Base-by-base conservation (phyloP, 2,113 vertebrate species). In the Silurus meridionalis region DNA sequence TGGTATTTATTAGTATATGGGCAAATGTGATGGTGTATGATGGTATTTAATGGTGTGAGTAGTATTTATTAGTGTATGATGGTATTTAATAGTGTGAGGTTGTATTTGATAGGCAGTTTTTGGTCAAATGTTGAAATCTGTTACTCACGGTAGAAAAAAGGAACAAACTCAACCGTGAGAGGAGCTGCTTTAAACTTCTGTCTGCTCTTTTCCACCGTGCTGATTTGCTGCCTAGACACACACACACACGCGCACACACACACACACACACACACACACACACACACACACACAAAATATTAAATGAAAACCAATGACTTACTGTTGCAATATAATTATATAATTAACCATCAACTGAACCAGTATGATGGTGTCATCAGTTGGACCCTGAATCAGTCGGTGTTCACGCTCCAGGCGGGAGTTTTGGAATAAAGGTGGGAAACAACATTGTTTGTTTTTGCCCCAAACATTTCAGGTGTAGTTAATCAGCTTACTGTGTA, bases 121-220 rank as follows among this genome's bases (percentile, higher is more conserved):
- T 37, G 28, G 28, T 37, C 28, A 37, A 57, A 8, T 11, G 8
- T 0, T 80, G 77, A 60, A 60, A 80, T 37, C 1, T 37, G 77
- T 10, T 21, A 98, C 97, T 97, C 93, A 99, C 98, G 98, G 91
- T 99, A 99, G 95, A 99, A 99, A 93, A 99, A 99, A 87, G 98
- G 98, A 85, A 99, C 94, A 91, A 99, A 99, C 88, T 99, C 98
- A 69, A 99, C 97, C 8, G 98, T 99, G 87, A 99, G 97, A 9
- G 95, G 95, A 83, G 98, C 98, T 55, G 98, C 97, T 89, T 98
- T 99, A 91, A 97, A 97, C 88, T 99, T 99, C 95, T 98, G 97
- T 92, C 98, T 96, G 95, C 96, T 98, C 93, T 95, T 97, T 93
- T 99, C 98, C 78, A 97, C 96, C 0, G 95, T 92, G 77, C 95